Base-by-base conservation (phyloP, 2,888 invertebrate species). In the Dysmachus trigonus region DNA sequence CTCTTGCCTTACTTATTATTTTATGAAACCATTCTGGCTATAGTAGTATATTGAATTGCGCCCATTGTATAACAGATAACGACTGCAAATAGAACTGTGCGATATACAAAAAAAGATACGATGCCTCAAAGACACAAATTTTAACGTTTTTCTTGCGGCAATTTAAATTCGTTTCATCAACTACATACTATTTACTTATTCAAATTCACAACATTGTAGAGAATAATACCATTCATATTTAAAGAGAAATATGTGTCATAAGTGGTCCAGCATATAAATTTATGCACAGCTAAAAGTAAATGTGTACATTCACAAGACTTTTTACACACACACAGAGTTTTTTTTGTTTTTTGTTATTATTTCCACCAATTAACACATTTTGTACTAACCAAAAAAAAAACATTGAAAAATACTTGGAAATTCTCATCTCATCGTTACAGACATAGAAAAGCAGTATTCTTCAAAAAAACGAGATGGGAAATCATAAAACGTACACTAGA, bases 371-470 rank as follows among this genome's bases (percentile, higher is more conserved):
- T 62, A 62, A 62, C 62, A 62, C 62, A 62, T 62, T n/a, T 62
- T 62, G 62, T 62, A 10, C 22, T 62, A 22, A 27, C 22, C 27
- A 62, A 62, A 77, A 77, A 62, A 62, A 77, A 77, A 77, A 35
- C 77, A 77, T 35, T 77, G 77, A 47, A 77, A 77, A 77, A 27
- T 47, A 41, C 30, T 30, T 77, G 27, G 47, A 41, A 77, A 77
- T 38, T 77, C 27, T 77, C 41, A 35, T 77, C 27, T 77, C 41
- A 41, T 31, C 73, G 77, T 77, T 77, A 77, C 77, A 77, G 77
- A 77, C 47, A 47, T 41, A 47, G 47, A 77, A 77, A 77, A 77
- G 77, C 77, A 77, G 77, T 51, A 77, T 77, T 77, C 47, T 77
- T 77, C 77, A 77, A 77, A 76, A n/a, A 77, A 73, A 73, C 73